Conservation (phyloP, 2,113 vertebrate genomes). For the Scatophagus argus region DNA sequence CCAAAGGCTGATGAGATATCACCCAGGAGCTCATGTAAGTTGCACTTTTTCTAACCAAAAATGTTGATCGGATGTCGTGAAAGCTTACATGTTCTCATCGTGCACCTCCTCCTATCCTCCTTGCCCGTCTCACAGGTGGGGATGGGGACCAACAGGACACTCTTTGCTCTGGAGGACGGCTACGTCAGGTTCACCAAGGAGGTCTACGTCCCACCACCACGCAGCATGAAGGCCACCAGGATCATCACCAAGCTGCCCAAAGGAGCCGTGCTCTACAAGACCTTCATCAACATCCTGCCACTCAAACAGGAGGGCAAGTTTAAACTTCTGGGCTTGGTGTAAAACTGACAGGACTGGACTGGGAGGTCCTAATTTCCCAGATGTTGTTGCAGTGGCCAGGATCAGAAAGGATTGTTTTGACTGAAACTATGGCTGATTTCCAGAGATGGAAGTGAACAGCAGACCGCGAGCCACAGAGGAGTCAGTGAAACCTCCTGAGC, state of each 20-base stretch:
- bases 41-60: accelerated
- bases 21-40: constrained; percentile 94
- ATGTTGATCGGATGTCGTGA: not conserved
- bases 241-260: constrained; percentile 88
- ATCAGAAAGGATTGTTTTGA: not conserved
- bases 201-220: constrained; percentile 89
- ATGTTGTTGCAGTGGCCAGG: not conserved
- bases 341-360: constrained; percentile 46
- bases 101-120: not conserved
- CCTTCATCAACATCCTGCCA: constrained; percentile 92
- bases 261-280: constrained; percentile 94
- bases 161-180: constrained; percentile 94
- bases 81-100: not conserved
- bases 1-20: constrained; percentile 91
- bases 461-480: not conserved
- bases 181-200: constrained; percentile 93
- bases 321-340: constrained; percentile 91
- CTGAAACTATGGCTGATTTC: not conserved
- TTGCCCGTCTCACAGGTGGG: constrained; percentile 86
- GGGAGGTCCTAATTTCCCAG: not conserved
- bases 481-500: not conserved
- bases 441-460: not conserved
- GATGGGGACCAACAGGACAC: constrained; percentile 90
- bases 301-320: constrained; percentile 88
- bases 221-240: constrained; percentile 76